phyloP scores from a whole-genome alignment of 2,113 vertebrate species.

The Baryphthengus martii region DNA sequence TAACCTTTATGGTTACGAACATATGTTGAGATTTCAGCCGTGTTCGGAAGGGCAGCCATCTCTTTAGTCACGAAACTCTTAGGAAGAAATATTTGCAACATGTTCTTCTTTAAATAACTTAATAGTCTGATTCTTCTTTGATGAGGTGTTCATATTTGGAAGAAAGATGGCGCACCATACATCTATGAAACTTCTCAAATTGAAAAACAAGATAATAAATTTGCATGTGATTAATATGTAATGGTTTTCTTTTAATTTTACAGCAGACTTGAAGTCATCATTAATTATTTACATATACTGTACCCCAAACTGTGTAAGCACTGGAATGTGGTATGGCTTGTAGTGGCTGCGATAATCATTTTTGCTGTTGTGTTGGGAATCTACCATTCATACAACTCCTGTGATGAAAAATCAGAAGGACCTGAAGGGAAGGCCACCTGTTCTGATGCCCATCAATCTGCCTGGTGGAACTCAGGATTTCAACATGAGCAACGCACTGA shows the following conservation, averaged over 20 bases:
- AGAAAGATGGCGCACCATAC: neutral
- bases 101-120: neutral
- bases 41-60: neutral
- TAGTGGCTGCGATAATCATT: slow-evolving; percentile 72
- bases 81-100: neutral
- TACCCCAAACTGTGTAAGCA: slow-evolving; percentile 80
- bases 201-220: neutral
- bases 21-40: neutral
- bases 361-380: slow-evolving; percentile 75
- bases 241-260: slow-evolving; percentile 56
- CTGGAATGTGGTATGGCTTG: slow-evolving; percentile 78
- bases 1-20: neutral
- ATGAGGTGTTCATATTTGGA: neutral
- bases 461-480: slow-evolving; percentile 79
- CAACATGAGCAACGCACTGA: slow-evolving; percentile 73
- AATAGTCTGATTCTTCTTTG: neutral
- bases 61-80: neutral
- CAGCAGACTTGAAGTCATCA: slow-evolving; percentile 82
- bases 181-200: neutral
- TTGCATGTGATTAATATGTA: neutral
- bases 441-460: slow-evolving; percentile 69
- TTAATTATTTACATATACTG: slow-evolving; percentile 77
- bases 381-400: slow-evolving; percentile 75
- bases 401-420: slow-evolving; percentile 67
- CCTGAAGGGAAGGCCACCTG: slow-evolving; percentile 70